A percentile compares a stretch with the other conserved stretches of the same genome.
Conservation (phyloP, 2,797 vertebrate genomes). For the Okamejei kenojei region DNA sequence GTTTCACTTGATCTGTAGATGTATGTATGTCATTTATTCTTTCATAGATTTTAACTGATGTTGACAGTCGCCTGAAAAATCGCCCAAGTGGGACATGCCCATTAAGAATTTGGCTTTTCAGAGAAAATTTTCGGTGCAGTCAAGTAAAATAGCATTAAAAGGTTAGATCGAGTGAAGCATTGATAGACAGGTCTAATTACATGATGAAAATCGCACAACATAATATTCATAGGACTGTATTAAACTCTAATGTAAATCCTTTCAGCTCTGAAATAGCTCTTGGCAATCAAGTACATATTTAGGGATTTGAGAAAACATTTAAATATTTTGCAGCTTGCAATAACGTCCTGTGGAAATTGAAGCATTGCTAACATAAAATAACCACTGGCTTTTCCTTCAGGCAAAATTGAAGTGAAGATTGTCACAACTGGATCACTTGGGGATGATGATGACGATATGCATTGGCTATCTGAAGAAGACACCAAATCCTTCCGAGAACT, state of each 20-base stretch:
- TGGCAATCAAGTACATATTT: background rate
- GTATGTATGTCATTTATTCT: no score
- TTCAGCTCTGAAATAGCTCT: background rate
- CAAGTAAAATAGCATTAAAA: background rate
- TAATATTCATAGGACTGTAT: background rate
- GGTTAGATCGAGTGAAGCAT: background rate
- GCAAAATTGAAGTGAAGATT: conserved; percentile 92
- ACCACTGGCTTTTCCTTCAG: conserved; percentile 50
- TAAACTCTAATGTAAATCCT: background rate
- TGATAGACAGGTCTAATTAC: background rate
- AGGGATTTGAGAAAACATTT: background rate
- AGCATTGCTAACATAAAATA: no score
- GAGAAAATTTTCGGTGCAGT: background rate
- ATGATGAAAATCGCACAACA: background rate
- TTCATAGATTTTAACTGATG: no score
- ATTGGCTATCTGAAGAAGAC: conserved; percentile 85
- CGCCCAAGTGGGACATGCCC: no score
- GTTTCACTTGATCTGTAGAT: no score
- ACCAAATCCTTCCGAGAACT: conserved; percentile 86
- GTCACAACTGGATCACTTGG: conserved; percentile 68
- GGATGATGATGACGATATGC: conserved; percentile 68
- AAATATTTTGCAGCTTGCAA: background rate
- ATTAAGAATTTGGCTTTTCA: background rate
- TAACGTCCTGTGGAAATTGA: no score
- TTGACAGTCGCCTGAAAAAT: no score